Evolutionary conservation across 2,888 invertebrate genomes (phyloP), one percentile per base, ranked within the genome.

Genomic region (Pecten maximus): DNA sequence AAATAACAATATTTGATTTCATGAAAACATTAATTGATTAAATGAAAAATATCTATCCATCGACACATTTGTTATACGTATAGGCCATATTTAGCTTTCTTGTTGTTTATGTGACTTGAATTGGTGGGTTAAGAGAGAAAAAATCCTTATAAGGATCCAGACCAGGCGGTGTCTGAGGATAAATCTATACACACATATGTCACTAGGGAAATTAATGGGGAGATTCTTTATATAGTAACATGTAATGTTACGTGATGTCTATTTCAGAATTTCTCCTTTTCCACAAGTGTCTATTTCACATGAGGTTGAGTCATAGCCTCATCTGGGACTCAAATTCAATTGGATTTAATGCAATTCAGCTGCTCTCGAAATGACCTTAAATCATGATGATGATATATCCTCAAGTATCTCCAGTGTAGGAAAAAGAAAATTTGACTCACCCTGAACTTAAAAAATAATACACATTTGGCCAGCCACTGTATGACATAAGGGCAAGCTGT

Each of bases 291-390:
- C 35, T 74, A 23, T 74, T 74, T 74, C 74, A 74, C 74, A 28
- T 10, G 28, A 28, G 35, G 74, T 74, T 74, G 74, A 74, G 74
- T 74, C 74, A 74, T 74, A 15, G 74, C 28, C 15, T 2, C 35
- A 74, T 28, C 35, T 74, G 74, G 74, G 35, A 74, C 74, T n/a
- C n/a, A 74, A 74, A 74, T 74, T 74, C 74, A 74, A 74, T 74
- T 74, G 35, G 35, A 28, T 35, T 74, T 74, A 28, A 74, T 28
- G 74, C 15, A 35, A 28, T 74, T 74, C 74, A 74, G 74, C 28
- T 74, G 74, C 74, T 35, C 44, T 44, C 12, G 10, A 28, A 74
- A 74, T 74, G 8, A 74, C 35, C 74, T 35, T n/a, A 60, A 15
- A 60, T 60, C 12, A 74, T 35, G 74, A 74, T 35, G 35, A 74